Evolutionary conservation across 2,113 vertebrate species (phyloP).

Genomic region (Dipodomys ordii): DNA sequence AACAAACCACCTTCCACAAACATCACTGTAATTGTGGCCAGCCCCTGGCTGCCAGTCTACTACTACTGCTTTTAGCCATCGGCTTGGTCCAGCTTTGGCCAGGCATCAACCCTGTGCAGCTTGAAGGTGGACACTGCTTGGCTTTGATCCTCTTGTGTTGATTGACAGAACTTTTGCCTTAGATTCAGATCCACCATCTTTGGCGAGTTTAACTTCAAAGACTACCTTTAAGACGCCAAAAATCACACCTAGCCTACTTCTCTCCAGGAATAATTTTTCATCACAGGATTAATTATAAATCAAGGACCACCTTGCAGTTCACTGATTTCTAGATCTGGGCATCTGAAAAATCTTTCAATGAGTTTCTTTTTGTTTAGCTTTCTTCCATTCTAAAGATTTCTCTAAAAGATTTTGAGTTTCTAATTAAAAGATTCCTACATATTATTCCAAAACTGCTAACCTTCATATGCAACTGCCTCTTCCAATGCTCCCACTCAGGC

Average conservation of each 20-base stretch:
- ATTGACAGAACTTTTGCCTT: not conserved
- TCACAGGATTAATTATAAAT: slow-evolving; percentile 7
- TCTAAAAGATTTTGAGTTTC: not conserved
- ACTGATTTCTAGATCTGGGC: not conserved
- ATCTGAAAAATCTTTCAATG: not conserved
- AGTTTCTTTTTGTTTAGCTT: not conserved
- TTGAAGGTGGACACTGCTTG: not conserved
- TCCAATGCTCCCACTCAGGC: not conserved
- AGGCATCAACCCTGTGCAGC: too few species aligned
- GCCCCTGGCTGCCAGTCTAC: not conserved
- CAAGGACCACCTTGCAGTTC: not conserved
- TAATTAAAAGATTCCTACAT: slow-evolving; percentile 9
- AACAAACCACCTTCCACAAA: not conserved
- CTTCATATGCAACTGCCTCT: not conserved
- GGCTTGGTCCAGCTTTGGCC: too few species aligned
- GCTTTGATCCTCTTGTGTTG: not conserved
- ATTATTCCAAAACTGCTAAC: not conserved
- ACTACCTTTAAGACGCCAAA: not conserved
- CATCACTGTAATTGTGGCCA: too few species aligned
- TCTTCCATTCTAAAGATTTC: not conserved
- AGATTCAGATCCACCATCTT: not conserved
- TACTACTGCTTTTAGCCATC: not conserved
- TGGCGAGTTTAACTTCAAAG: not conserved
- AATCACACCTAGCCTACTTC: not conserved
- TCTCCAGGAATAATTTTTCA: not conserved